phyloP scores from a whole-genome alignment of 2,888 invertebrate species.

The Brenthis ino region DNA sequence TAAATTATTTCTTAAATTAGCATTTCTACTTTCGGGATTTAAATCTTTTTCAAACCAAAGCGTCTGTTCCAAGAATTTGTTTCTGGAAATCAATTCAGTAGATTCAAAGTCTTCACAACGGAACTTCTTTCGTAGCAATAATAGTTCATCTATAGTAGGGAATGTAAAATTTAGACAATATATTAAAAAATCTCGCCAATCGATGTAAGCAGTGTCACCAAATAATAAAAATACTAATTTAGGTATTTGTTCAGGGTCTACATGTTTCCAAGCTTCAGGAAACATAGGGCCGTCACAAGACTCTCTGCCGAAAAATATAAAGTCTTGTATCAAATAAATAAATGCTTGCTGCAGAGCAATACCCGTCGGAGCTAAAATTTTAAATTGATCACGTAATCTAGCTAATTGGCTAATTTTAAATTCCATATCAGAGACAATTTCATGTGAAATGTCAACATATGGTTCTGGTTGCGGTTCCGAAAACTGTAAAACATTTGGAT shows the following conservation, averaged over 20 bases:
- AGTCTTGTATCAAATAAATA: constrained; percentile 78
- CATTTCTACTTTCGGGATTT: constrained; percentile 50
- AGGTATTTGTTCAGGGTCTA: constrained; percentile 69
- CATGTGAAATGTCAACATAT: constrained; percentile 46
- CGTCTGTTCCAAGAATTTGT: constrained; percentile 56
- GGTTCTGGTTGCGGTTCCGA: constrained; percentile 43
- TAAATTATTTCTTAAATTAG: constrained; percentile 57
- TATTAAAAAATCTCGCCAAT: constrained; percentile 86
- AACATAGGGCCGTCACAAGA: constrained; percentile 62
- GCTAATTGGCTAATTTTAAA: constrained; percentile 68
- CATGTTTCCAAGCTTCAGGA: constrained; percentile 65
- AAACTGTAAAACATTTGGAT: constrained; percentile 70
- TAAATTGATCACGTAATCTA: constrained; percentile 61
- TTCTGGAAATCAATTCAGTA: constrained; percentile 62
- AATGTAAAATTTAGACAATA: constrained; percentile 80
- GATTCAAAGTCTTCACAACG: constrained; percentile 69
- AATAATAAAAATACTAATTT: constrained; percentile 74
- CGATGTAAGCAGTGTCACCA: constrained; percentile 79
- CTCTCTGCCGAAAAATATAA: constrained; percentile 73
- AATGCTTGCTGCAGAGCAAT: constrained; percentile 72
- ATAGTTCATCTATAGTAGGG: constrained; percentile 80
- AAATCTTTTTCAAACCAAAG: constrained; percentile 72
- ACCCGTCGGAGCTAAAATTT: constrained; percentile 71
- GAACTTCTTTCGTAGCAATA: constrained; percentile 74
- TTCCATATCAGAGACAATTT: constrained; percentile 53